A percentile compares a stretch with the other conserved stretches of the same genome.
Conservation (phyloP, 2,797 vertebrate genomes). For the Poeciliopsis gracilis region DNA sequence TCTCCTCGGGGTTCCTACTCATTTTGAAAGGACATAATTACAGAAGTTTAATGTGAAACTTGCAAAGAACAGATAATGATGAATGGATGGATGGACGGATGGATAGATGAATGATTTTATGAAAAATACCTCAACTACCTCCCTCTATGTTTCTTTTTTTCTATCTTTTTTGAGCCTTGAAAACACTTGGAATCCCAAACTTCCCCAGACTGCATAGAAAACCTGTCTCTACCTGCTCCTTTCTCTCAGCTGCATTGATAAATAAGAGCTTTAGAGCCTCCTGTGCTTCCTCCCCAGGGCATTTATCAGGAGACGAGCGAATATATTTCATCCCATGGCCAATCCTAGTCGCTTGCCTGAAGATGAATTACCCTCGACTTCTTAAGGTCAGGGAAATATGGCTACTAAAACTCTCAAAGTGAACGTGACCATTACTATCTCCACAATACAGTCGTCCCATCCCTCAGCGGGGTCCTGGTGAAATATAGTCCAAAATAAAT, state of each 20-base stretch:
- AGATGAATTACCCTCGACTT: conserved; percentile 79
- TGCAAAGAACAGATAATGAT: not conserved
- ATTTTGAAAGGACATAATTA: not conserved
- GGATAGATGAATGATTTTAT: not conserved
- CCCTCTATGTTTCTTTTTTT: not conserved
- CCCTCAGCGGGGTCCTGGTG: conserved; percentile 55
- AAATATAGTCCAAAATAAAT: conserved; percentile 72
- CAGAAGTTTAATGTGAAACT: not conserved
- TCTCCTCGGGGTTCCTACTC: not conserved
- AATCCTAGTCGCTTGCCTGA: conserved; percentile 67
- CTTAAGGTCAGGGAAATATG: conserved; percentile 80
- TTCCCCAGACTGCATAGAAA: not conserved
- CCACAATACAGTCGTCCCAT: conserved; percentile 78
- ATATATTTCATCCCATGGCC: conserved; percentile 81
- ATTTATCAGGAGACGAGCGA: conserved; percentile 74
- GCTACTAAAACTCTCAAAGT: conserved; percentile 81
- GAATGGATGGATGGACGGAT: not conserved
- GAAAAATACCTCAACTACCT: not conserved
- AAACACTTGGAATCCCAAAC: conserved; percentile 3
- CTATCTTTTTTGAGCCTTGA: not conserved
- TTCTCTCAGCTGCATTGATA: conserved; percentile 66
- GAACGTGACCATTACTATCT: conserved; percentile 80
- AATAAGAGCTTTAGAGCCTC: conserved; percentile 71
- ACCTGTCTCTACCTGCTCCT: conserved; percentile 44
- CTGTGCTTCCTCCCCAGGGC: conserved; percentile 50